Base-by-base conservation (phyloP, 1,140 invertebrate species). In the Drosophila funebris region DNA sequence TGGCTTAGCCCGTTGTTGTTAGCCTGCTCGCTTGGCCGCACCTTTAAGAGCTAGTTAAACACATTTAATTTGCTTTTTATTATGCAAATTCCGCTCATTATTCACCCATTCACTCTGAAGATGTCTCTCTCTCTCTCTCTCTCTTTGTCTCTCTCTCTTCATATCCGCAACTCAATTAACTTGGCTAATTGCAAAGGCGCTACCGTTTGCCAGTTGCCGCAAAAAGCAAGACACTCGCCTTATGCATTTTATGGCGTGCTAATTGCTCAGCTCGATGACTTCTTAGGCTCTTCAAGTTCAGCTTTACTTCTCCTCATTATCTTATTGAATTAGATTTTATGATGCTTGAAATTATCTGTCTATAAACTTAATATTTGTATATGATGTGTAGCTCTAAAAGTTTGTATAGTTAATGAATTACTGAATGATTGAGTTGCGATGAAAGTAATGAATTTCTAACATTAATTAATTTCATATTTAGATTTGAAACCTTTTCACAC, bases 41-140 rank as follows among this genome's bases (percentile, higher is more conserved):
- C 61, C 46, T 80, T 64, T 68, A 63, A 68, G 73, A 70, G 60
- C 63, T 62, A 56, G 56, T 54, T 62, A 62, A 57, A 67, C 48
- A 63, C 33, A 20, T 57, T 71, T 83, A 75, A 75, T 78, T 73
- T 73, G 79, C 81, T 87, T 63, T 84, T 87, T 74, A 84, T 74
- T 73, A 84, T 84, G 81, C 82, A 87, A 87, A 84, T 84, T 81
- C 70, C 52, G 8, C 69, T 87, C 78, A 87, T 84, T 84, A 84
- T 80, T 73, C 81, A 36, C 48, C 13, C 31, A 24, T 64, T n/a
- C 56, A 57, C 64, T 73, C 73, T 27, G n/a, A n/a, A n/a, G n/a
- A 27, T 27, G 6, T 31, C 8, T 0, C 7, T 31, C 76, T 68
- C 81, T 31, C 48, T 13, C 22, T 27, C 56, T 18, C 44, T 60